These are phyloP conservation scores for Harlomillsia oculata DNA, from an alignment of 1,140 invertebrate genomes.

Conservation along the genomic window DNA sequence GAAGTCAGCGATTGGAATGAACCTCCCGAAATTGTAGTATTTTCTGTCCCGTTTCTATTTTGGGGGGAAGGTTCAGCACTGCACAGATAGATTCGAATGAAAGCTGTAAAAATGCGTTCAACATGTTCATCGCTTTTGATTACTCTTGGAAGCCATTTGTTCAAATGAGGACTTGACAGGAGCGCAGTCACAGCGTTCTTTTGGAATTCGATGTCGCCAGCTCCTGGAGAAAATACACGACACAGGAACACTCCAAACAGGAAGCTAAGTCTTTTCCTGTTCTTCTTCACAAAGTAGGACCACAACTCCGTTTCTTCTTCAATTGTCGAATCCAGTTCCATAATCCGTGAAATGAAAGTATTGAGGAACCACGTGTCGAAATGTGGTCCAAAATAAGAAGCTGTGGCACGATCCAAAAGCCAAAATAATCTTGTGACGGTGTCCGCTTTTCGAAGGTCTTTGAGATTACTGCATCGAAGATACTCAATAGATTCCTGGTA, in stretches of 20 bases:
- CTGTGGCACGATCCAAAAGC: conserved; percentile 23
- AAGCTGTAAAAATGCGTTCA: conserved; percentile 31
- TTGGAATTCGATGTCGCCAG: conserved; percentile 25
- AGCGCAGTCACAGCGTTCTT: conserved; percentile 13
- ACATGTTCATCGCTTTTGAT: conserved; percentile 25
- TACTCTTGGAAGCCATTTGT: conserved; percentile 30
- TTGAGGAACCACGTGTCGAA: conserved; percentile 33
- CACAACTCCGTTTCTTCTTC: conserved; percentile 25
- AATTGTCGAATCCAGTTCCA: conserved; percentile 25
- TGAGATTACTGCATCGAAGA: conserved; percentile 13
- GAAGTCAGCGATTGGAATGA: conserved; percentile 25
- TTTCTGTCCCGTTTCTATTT: background rate
- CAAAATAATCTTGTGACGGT: conserved; percentile 12
- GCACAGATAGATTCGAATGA: conserved; percentile 26
- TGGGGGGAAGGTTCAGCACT: background rate
- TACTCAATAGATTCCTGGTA: conserved; percentile 21
- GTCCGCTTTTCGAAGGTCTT: conserved; percentile 23
- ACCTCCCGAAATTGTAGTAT: no score
- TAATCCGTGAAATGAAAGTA: conserved; percentile 23
- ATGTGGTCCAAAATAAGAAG: conserved; percentile 19
- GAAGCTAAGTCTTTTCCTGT: conserved; percentile 19
- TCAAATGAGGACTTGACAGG: conserved; percentile 7
- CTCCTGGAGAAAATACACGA: conserved; percentile 21
- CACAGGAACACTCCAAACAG: conserved; percentile 28
- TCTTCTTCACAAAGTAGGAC: conserved; percentile 29